Evolutionary conservation across 1,140 invertebrate genomes (phyloP).

Genomic region (Eupristina koningsbergeri): DNA sequence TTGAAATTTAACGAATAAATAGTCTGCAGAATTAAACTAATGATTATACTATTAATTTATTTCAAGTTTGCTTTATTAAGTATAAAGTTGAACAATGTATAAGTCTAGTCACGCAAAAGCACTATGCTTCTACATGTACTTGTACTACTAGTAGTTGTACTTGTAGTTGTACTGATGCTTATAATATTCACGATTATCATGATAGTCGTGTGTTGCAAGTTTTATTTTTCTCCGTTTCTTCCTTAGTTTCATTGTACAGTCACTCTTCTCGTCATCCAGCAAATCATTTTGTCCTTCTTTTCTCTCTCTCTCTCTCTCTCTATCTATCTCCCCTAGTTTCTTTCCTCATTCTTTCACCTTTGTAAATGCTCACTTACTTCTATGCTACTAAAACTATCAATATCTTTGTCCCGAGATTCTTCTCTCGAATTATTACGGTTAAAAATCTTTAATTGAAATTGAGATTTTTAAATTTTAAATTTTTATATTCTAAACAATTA

Average conservation of each 20-base stretch:
- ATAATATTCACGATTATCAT: neutral
- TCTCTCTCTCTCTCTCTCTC: neutral
- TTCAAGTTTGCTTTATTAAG: neutral
- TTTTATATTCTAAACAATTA: no score
- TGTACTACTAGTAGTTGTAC: no score
- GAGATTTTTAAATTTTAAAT: no score
- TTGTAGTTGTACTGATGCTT: no score
- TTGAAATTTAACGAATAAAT: neutral
- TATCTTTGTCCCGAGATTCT: neutral
- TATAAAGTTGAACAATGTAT: neutral
- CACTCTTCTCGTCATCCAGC: neutral
- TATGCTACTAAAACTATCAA: neutral
- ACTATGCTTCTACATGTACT: no score
- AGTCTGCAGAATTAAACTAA: no score
- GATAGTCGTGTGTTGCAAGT: neutral
- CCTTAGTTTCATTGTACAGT: neutral
- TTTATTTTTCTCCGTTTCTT: conserved; percentile 6
- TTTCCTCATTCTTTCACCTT: neutral
- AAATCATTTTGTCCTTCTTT: neutral
- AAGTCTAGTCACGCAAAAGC: no score
- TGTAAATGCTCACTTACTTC: neutral
- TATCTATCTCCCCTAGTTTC: no score
- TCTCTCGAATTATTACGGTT: neutral
- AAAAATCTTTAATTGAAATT: neutral
- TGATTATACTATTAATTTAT: neutral